Evolutionary conservation across 2,888 invertebrate species (phyloP).

Genomic region (Adelphocoris suturalis): DNA sequence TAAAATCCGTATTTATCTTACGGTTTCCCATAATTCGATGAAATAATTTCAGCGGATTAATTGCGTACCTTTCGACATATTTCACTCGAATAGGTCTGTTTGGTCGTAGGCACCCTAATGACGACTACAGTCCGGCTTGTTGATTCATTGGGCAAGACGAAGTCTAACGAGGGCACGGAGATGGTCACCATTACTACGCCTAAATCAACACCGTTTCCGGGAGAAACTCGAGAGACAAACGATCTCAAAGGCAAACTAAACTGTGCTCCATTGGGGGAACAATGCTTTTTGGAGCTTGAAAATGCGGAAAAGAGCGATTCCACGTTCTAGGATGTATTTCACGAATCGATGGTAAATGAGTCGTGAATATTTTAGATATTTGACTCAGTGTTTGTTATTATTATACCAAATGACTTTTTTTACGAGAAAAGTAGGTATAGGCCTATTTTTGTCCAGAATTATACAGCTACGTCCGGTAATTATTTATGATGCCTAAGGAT

Average conservation of each 20-base stretch:
- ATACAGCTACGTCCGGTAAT: too few relatives aligned
- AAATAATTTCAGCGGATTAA: not conserved
- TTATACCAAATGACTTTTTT: too few relatives aligned
- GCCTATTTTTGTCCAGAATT: too few relatives aligned
- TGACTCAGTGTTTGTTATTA: too few relatives aligned
- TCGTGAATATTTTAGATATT: too few relatives aligned
- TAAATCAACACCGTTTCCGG: slow-evolving; percentile 28
- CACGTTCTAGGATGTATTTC: too few relatives aligned
- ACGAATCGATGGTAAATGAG: not conserved
- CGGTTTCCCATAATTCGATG: not conserved
- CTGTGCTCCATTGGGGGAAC: not conserved
- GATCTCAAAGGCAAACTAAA: not conserved
- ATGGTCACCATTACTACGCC: slow-evolving; percentile 38
- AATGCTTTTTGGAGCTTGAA: not conserved
- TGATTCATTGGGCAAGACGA: slow-evolving; percentile 26
- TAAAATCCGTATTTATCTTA: not conserved
- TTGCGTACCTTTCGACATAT: not conserved
- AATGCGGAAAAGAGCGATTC: not conserved
- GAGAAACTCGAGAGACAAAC: slow-evolving; percentile 20
- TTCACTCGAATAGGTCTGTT: slow-evolving; percentile 7
- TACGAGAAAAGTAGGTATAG: too few relatives aligned
- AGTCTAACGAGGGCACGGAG: slow-evolving; percentile 20
- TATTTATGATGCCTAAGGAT: too few relatives aligned
- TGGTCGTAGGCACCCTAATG: not conserved
- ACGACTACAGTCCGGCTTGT: not conserved